Conservation (phyloP, 2,888 invertebrate species). For the Cartodere bifasciata region DNA sequence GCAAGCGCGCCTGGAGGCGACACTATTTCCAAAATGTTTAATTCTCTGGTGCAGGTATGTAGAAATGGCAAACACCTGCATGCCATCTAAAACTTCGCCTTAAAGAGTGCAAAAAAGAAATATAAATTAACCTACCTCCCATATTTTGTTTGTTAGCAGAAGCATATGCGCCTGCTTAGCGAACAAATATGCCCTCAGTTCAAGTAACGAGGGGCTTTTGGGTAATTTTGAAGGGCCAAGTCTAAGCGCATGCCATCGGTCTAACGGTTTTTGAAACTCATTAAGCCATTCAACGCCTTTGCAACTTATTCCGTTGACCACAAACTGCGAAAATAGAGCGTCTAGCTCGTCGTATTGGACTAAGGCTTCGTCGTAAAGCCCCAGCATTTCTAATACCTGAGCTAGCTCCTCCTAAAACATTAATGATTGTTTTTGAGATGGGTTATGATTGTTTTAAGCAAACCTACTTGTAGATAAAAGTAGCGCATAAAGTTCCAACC, state of each 20-base stretch:
- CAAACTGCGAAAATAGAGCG: slow-evolving; percentile 92
- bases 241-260: slow-evolving; percentile 73
- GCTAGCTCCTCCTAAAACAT: slow-evolving; percentile 79
- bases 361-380: slow-evolving; percentile 83
- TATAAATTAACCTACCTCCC: slow-evolving; percentile 50
- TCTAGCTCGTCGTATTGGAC: slow-evolving; percentile 96
- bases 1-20: slow-evolving; percentile 73
- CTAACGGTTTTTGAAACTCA: slow-evolving; percentile 66
- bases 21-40: slow-evolving; percentile 65
- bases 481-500: slow-evolving; percentile 94
- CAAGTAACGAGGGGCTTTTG: slow-evolving; percentile 59
- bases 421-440: no score
- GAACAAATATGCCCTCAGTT: slow-evolving; percentile 87
- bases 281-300: slow-evolving; percentile 74
- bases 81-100: slow-evolving; percentile 49
- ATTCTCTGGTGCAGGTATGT: slow-evolving; percentile 77
- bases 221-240: slow-evolving; percentile 50
- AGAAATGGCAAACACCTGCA: slow-evolving; percentile 80
- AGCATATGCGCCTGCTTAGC: slow-evolving; percentile 84
- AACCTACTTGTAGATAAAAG: slow-evolving; percentile 77
- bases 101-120: not conserved
- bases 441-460: no score
- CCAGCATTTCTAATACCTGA: slow-evolving; percentile 87
- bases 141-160: slow-evolving; percentile 56
- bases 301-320: slow-evolving; percentile 82